Evolutionary conservation across 2,113 vertebrate species (phyloP), one percentile per base, ranked within the genome.

Genomic region (Orycteropus afer): DNA sequence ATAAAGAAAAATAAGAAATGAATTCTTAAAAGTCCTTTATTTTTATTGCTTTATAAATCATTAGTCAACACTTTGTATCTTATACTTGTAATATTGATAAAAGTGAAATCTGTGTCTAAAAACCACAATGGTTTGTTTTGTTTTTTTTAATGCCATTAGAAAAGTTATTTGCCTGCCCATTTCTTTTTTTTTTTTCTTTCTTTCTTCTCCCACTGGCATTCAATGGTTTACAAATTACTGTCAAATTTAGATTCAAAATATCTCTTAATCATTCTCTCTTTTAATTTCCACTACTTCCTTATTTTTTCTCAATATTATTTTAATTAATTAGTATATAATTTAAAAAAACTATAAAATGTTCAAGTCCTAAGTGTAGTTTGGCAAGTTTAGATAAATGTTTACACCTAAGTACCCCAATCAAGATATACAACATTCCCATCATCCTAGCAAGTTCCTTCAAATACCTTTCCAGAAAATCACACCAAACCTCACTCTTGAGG

Each of bases 241-340:
- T 45, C 29, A 88, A 34, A 57, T 89, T 91, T 83, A 83, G 27
- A 91, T 82, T 95, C 47, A 92, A 45, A 86, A 63, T 49, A 77
- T 61, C 25, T 81, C 71, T 87, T 73, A 7, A 29, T 67, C 55
- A 15, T 80, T 86, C 15, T 63, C 34, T n/a, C n/a, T 69, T 80
- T 87, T 90, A n/a, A 76, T 89, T 29, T 61, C 18, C 20, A 57
- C 7, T 57, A 22, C 18, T 49, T 51, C 4, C 3, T 42, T 73
- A 29, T 71, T 73, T 77, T 86, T 87, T 34, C 13, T 32, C 63
- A 65, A 65, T 65, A 34, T 3, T 84, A 76, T 67, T 57, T 59
- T 53, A 34, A 15, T 91, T 51, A 89, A 47, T 53, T 93, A 22
- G 86, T 84, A 2, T 76, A 73, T 37, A 61, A 80, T 61, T 90